Percentiles rank a stretch among this genome's conserved stretches.
Conservation (phyloP, 1,140 invertebrate species). For the Pinna nobilis region DNA sequence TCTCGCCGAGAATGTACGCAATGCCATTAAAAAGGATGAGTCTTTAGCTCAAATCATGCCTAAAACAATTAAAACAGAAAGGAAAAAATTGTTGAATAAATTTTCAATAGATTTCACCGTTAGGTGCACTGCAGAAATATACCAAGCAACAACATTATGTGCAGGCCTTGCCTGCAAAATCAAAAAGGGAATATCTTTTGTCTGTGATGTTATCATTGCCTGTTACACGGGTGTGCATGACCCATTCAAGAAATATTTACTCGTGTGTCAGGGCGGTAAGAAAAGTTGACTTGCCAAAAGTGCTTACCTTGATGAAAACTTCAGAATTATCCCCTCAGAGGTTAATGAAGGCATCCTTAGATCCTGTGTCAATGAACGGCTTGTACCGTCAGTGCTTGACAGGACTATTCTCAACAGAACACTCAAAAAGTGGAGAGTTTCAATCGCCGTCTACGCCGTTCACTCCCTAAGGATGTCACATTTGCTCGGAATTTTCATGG, state of each 20-base stretch:
- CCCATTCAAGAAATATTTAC: background rate
- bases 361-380: too few relatives aligned
- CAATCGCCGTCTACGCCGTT: background rate
- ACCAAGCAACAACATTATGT: too few relatives aligned
- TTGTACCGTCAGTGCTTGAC: too few relatives aligned
- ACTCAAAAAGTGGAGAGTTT: slow-evolving; percentile 11
- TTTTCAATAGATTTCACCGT: background rate
- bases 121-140: too few relatives aligned
- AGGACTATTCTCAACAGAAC: background rate
- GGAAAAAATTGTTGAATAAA: background rate
- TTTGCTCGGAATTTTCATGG: slow-evolving; percentile 8
- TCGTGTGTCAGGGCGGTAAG: background rate
- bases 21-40: background rate
- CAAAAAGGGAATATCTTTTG: too few relatives aligned
- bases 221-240: background rate
- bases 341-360: too few relatives aligned
- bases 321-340: too few relatives aligned
- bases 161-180: too few relatives aligned
- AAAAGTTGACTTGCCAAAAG: too few relatives aligned
- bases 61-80: background rate
- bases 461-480: background rate
- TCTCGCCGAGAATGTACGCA: too few relatives aligned
- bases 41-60: background rate
- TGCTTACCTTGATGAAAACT: too few relatives aligned
- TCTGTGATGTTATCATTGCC: background rate